Base-by-base conservation (phyloP, 2,888 invertebrate genomes). In the Neoaliturus tenellus region DNA sequence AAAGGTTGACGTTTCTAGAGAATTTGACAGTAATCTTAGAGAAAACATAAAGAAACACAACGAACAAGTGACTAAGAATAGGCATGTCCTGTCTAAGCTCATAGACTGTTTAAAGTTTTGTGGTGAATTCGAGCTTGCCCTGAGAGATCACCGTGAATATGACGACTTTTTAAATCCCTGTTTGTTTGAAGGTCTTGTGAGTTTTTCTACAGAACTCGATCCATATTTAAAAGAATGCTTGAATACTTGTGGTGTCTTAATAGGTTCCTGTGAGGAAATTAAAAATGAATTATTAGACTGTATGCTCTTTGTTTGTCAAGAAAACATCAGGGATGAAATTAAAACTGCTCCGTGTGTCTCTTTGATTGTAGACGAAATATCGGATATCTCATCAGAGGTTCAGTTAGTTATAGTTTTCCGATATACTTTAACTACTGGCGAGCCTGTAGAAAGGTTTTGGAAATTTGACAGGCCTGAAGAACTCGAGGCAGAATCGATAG, bases 361-460 rank as follows among this genome's bases (percentile, higher is more conserved):
- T 73, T 73, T 87, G 25, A 86, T 86, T 80, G 85, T 84, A 48
- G 86, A 87, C 55, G 85, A 87, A 80, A 86, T 84, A 2, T 28
- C 48, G 10, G 75, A 67, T 81, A 84, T 86, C 48, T 84, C 87
- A n/a, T 69, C 71, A n/a, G 83, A 69, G 28, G 80, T 80, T 81
- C 85, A 85, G 80, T 51, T 86, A 84, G 85, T 85, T 31, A 75
- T 87, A 82, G 86, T 86, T 48, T 80, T 84, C 20, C 84, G 86
- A 44, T 86, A 86, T 85, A 83, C 85, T 62, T 58, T 69, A 39
- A 5, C 80, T 67, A 80, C 85, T 48, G 85, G 86, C 20, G 80
- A 85, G 81, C 82, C 84, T 51, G 85, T 86, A 41, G 86, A 87
- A 73, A 80, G 87, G 82, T 86, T 87, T 80, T 84, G 84, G 83